A percentile compares a stretch with the other conserved stretches of the same genome.
Conservation (phyloP, 2,113 vertebrate genomes). For the Gallinago media region DNA sequence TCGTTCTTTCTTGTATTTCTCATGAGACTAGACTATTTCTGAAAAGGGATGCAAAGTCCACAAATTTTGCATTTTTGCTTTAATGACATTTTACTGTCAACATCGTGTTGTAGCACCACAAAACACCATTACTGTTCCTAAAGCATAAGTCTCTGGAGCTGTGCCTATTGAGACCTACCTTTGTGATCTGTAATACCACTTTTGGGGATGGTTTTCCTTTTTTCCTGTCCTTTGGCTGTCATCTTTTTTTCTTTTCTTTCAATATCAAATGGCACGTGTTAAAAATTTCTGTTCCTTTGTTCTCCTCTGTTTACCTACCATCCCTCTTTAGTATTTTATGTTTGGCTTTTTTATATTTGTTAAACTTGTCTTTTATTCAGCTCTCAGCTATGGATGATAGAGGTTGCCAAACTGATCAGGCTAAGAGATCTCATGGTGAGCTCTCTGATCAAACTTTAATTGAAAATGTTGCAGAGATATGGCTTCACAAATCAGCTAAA, state of each 20-base stretch:
- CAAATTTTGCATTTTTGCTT: neutral
- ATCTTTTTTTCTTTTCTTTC: neutral
- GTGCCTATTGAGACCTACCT: neutral
- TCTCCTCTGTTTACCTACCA: neutral
- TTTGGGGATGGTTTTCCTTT: neutral
- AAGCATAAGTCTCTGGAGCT: neutral
- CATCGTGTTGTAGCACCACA: neutral
- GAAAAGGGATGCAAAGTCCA: neutral
- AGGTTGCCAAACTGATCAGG: neutral
- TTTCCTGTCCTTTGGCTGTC: neutral
- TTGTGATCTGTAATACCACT: neutral
- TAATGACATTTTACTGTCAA: neutral
- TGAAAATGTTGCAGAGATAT: neutral
- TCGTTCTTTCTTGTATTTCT: neutral
- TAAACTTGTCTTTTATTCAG: neutral
- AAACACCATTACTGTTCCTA: neutral
- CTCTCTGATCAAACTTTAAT: neutral
- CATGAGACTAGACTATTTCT: neutral
- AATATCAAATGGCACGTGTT: neutral
- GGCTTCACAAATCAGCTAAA: neutral
- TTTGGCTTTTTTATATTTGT: neutral
- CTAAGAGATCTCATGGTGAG: neutral
- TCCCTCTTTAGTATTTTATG: neutral
- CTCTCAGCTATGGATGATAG: neutral
- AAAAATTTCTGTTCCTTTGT: neutral